Conservation (phyloP, 2,797 vertebrate genomes). For the Toxotes lorentzi region DNA sequence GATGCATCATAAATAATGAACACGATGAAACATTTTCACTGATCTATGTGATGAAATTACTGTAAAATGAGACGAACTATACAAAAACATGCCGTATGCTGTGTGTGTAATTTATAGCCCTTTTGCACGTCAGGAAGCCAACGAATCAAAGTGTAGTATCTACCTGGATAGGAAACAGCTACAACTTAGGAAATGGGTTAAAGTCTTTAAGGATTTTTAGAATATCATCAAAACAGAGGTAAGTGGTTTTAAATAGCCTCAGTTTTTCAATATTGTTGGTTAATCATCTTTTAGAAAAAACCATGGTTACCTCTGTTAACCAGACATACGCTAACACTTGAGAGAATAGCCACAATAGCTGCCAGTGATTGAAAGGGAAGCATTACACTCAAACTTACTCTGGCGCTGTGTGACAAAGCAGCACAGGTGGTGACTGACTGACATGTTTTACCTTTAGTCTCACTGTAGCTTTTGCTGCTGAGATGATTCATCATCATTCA, state of each 20-base stretch:
- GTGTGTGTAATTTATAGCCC: not conserved
- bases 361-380: not conserved
- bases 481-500: no score
- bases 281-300: no score
- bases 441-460: no score
- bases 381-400: not conserved
- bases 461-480: no score
- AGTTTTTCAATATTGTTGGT: no score
- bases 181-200: not conserved
- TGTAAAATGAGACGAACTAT: slow-evolving; percentile 12
- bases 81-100: not conserved
- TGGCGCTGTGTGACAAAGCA: not conserved
- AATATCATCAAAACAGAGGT: no score
- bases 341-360: no score
- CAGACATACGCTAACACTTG: no score
- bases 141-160: not conserved
- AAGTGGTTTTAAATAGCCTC: no score
- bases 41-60: not conserved
- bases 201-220: not conserved
- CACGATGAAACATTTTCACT: not conserved
- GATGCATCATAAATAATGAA: not conserved
- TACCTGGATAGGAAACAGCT: not conserved
- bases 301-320: no score
- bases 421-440: not conserved
- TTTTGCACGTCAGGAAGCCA: slow-evolving; percentile 13